A percentile compares a stretch with the other conserved stretches of the same genome.
Conservation (phyloP, 2,113 vertebrate species). For the Rallus limicola region DNA sequence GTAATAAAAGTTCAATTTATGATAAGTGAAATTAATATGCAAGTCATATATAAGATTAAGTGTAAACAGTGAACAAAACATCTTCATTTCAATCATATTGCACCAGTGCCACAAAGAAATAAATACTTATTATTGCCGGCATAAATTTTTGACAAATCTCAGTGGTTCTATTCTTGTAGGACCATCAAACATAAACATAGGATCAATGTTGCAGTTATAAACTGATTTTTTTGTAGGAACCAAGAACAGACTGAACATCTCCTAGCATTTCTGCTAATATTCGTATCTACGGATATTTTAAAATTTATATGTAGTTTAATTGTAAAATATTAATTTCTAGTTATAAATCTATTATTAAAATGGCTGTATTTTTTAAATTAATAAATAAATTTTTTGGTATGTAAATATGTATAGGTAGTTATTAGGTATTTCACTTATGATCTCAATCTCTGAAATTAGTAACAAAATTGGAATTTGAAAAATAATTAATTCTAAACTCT, state of each 20-base stretch:
- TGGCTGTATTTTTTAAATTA: background rate
- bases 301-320: background rate
- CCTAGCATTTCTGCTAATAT: background rate
- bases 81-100: background rate
- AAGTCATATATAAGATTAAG: background rate
- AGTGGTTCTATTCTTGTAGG: background rate
- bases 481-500: background rate
- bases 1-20: background rate
- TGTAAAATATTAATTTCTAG: background rate
- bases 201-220: background rate
- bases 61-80: background rate
- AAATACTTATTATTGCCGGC: background rate
- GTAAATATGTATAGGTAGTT: background rate
- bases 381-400: background rate
- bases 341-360: background rate
- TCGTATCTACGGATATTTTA: background rate
- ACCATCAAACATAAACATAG: background rate
- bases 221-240: background rate
- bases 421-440: background rate
- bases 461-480: background rate
- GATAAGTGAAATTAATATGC: background rate
- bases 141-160: background rate
- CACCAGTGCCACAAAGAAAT: background rate
- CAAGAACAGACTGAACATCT: background rate
- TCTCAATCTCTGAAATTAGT: background rate